Percentiles rank a stretch among this genome's conserved stretches.
Conservation (phyloP, 35 echinoderm and acorn worm species). For the Apostichopus californicus region DNA sequence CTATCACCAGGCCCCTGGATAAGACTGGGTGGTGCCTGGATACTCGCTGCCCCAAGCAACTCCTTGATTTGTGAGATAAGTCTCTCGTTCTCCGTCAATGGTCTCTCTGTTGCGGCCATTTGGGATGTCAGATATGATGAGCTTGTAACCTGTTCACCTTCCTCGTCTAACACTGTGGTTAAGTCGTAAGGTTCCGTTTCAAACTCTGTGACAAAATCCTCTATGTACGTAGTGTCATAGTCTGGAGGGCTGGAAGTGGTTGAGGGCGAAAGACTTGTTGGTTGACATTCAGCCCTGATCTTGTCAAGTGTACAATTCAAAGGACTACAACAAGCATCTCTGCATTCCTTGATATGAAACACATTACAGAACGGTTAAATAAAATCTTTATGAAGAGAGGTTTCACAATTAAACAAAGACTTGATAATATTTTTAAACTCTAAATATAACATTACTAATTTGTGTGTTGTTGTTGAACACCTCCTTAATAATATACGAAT, state of each 20-base stretch:
- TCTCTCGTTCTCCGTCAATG: conserved; percentile 9
- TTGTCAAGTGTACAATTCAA: conserved; percentile 1
- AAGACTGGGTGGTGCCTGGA: conserved; percentile 44
- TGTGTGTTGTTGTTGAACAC: too few species aligned
- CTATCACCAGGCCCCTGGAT: conserved; percentile 29
- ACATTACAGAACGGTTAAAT: background rate
- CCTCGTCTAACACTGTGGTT: background rate
- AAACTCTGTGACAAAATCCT: conserved; percentile 44
- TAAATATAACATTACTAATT: too few species aligned
- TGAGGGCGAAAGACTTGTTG: background rate
- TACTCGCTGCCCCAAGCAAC: background rate
- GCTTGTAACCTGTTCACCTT: background rate
- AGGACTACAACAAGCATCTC: conserved; percentile 15
- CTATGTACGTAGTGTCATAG: conserved; percentile 1
- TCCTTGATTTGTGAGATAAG: conserved; percentile 8
- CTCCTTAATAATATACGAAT: too few species aligned
- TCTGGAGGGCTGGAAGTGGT: background rate
- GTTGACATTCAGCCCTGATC: background rate
- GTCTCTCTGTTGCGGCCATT: background rate
- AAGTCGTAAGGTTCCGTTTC: conserved; percentile 3
- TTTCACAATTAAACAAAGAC: too few species aligned
- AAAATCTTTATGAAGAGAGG: too few species aligned
- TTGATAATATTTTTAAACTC: too few species aligned
- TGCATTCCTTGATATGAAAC: background rate
- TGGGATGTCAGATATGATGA: background rate